Conservation (phyloP, 2,888 invertebrate species). For the Dolomedes plantarius region DNA sequence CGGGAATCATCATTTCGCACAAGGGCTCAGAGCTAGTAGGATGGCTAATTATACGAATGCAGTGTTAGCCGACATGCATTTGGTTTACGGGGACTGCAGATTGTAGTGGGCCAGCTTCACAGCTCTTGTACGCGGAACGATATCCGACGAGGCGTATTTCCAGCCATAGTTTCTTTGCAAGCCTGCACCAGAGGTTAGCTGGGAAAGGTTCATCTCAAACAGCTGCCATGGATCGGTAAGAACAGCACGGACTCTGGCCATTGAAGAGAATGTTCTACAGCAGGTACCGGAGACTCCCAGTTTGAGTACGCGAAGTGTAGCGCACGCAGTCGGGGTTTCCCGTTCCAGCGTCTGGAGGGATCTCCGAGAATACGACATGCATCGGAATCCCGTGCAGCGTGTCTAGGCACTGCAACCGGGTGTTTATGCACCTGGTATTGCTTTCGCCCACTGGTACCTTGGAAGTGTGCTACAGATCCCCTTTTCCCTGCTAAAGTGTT, state of each 20-base stretch:
- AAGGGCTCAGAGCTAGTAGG: too few species aligned
- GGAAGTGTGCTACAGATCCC: slow-evolving; percentile 10
- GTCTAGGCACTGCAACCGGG: slow-evolving; percentile 8
- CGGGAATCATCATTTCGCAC: too few species aligned
- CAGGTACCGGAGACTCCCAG: neutral
- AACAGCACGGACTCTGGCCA: neutral
- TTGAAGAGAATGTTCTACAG: neutral
- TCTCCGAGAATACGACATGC: neutral
- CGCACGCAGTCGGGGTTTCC: too few species aligned
- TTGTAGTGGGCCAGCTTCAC: slow-evolving; percentile 30
- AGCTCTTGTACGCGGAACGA: slow-evolving; percentile 6
- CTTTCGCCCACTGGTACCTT: slow-evolving; percentile 17
- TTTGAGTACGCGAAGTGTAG: too few species aligned
- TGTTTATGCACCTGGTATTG: slow-evolving; percentile 25
- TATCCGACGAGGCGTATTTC: too few species aligned
- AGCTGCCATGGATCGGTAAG: too few species aligned
- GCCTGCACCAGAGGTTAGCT: too few species aligned
- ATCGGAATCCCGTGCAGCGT: slow-evolving; percentile 12
- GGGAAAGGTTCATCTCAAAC: neutral
- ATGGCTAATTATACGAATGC: too few species aligned
- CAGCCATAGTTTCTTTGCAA: too few species aligned
- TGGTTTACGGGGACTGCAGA: slow-evolving; percentile 33
- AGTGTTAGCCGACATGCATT: too few species aligned
- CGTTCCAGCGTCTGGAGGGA: too few species aligned
- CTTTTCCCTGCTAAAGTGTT: too few species aligned